These are phyloP conservation scores for Alexandromys fortis DNA, from an alignment of 2,113 vertebrate species.

Conservation along the genomic window DNA sequence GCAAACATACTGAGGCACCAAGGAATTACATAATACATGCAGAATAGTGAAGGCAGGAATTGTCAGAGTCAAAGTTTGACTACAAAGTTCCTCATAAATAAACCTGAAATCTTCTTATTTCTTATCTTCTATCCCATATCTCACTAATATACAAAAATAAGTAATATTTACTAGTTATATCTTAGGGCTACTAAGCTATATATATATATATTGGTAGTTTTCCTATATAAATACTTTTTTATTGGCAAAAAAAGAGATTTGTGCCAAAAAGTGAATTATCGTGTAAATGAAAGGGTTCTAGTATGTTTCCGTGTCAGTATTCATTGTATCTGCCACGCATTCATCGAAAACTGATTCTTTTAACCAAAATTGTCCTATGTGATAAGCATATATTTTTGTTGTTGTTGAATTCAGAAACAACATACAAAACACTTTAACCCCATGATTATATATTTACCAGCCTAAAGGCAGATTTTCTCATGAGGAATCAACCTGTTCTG, in stretches of 20 bases:
- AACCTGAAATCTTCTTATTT: neutral
- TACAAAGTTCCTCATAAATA: neutral
- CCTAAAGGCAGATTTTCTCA: conserved; percentile 18
- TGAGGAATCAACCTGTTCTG: conserved; percentile 23
- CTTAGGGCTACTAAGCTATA: neutral
- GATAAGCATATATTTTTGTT: neutral
- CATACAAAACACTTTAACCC: conserved; percentile 12
- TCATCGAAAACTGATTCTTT: neutral
- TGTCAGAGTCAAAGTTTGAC: neutral
- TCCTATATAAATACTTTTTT: conserved; percentile 12
- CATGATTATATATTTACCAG: conserved; percentile 49
- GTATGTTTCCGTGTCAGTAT: neutral
- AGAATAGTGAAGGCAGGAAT: neutral
- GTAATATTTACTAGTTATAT: neutral
- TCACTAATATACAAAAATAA: neutral
- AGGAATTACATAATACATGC: neutral
- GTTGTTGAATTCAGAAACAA: neutral
- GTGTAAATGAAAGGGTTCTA: conserved; percentile 15
- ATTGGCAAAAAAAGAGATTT: conserved; percentile 10
- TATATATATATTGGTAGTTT: neutral
- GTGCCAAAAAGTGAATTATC: neutral
- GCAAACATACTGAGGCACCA: neutral
- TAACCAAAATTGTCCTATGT: neutral
- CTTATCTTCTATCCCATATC: conserved; percentile 17
- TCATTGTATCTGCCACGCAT: neutral